phyloP scores from a whole-genome alignment of 2,113 vertebrate species.

The Crotalus horridus region DNA sequence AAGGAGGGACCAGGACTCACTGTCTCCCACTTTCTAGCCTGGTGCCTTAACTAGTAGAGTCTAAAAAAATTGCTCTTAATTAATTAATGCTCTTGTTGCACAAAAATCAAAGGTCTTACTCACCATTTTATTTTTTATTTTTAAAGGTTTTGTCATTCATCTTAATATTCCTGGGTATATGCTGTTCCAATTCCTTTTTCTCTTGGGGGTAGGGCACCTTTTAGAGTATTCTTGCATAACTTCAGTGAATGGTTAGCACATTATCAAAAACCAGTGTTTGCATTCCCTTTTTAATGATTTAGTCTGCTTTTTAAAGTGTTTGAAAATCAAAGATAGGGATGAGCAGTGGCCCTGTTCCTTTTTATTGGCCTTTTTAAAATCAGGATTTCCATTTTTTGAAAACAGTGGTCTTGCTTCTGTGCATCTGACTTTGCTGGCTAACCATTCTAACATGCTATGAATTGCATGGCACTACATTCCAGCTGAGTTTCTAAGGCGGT shows the following conservation, averaged over 20 bases:
- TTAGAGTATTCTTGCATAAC: background rate
- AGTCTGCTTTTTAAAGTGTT: background rate
- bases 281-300: background rate
- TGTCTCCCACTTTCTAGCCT: background rate
- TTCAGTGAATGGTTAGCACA: background rate
- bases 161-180: background rate
- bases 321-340: background rate
- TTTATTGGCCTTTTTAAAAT: background rate
- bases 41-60: background rate
- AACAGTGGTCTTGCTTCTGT: background rate
- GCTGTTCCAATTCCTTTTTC: background rate
- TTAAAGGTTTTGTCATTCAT: background rate
- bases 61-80: background rate
- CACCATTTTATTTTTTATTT: background rate
- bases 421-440: background rate
- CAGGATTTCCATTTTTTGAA: background rate
- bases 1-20: background rate
- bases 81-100: background rate
- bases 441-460: background rate
- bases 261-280: background rate
- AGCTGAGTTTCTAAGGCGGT: background rate
- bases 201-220: background rate
- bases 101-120: background rate
- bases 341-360: background rate
- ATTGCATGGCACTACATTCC: background rate